These are phyloP conservation scores for Eupithecia vulgata DNA, from an alignment of 2,888 invertebrate species.

Conservation along the genomic window DNA sequence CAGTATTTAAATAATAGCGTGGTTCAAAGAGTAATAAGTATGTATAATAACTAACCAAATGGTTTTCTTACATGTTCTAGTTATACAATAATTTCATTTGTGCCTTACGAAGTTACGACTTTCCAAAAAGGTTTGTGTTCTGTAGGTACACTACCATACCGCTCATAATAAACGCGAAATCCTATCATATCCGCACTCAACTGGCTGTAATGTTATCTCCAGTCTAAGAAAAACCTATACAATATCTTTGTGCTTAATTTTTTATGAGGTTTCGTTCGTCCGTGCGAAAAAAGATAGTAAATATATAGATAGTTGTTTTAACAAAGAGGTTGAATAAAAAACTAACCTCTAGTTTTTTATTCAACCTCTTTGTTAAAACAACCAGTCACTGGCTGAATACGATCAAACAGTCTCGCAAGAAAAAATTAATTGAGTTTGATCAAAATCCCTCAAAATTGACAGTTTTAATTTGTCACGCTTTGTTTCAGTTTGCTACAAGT, in stretches of 20 bases:
- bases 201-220: too few species aligned
- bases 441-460: constrained; percentile 63
- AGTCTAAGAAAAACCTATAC: background rate
- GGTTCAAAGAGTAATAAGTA: too few species aligned
- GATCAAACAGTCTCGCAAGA: constrained; percentile 20
- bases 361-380: constrained; percentile 11
- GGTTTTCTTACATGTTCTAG: too few species aligned
- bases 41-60: too few species aligned
- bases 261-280: background rate
- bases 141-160: background rate
- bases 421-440: constrained; percentile 42
- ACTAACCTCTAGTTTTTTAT: background rate
- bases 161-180: background rate
- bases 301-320: too few species aligned
- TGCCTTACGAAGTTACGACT: too few species aligned
- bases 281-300: background rate
- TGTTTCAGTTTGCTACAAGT: constrained; percentile 56
- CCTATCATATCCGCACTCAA: background rate
- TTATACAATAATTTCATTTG: too few species aligned
- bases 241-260: background rate
- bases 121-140: background rate
- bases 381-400: constrained; percentile 11
- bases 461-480: constrained; percentile 58
- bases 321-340: background rate
- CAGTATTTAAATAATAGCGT: too few species aligned